Percentiles rank a stretch among this genome's conserved stretches.
Conservation (phyloP, 2,797 vertebrate species). For the Anableps anableps region DNA sequence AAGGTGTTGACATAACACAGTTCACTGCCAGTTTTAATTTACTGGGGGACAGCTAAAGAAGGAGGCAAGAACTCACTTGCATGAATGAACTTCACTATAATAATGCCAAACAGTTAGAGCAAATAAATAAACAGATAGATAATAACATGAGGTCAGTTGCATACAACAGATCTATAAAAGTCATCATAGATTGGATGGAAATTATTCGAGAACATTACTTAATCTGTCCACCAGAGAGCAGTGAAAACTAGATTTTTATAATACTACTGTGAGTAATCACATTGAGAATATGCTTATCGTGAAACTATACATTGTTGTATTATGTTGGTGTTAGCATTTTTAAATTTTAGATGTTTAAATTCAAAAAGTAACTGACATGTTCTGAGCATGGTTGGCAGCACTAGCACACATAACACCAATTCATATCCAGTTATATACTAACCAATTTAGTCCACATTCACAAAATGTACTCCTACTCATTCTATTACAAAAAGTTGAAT, state of each 20-base stretch:
- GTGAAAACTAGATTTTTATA: not conserved
- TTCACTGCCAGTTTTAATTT: not conserved
- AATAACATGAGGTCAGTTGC: not conserved
- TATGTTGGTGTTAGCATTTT: no score
- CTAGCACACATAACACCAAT: no score
- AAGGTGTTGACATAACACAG: not conserved
- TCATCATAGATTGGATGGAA: not conserved
- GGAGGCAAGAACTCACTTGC: not conserved
- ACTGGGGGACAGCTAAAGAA: not conserved
- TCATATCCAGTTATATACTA: not conserved
- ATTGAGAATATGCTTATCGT: not conserved
- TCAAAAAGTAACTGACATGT: no score
- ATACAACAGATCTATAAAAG: not conserved
- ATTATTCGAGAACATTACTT: not conserved
- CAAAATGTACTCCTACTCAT: not conserved
- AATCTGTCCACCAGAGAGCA: constrained; percentile 1
- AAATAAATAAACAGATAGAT: not conserved
- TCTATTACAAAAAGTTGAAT: not conserved
- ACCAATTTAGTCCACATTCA: not conserved
- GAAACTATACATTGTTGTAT: not conserved
- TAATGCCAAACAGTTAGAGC: not conserved
- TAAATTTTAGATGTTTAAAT: no score
- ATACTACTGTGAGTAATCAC: not conserved
- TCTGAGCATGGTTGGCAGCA: no score
- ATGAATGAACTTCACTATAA: not conserved